These are phyloP conservation scores for Steinernema khuongi DNA, from an alignment of 1,140 invertebrate genomes.

Conservation along the genomic window DNA sequence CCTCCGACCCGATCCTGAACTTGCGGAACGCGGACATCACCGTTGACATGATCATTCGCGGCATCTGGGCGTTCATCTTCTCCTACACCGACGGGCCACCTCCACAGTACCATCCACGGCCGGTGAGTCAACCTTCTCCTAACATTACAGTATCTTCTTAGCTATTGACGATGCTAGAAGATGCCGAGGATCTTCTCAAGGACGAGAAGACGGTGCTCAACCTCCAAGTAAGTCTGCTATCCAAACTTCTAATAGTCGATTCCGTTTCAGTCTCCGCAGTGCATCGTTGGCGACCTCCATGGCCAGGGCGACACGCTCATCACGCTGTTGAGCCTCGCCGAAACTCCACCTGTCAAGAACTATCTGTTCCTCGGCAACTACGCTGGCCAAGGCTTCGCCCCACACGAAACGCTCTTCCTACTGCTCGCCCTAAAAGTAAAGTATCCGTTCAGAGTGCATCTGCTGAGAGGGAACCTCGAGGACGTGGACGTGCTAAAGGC, in stretches of 20 bases:
- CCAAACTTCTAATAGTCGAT: background rate
- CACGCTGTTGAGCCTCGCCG: background rate
- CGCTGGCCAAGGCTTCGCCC: background rate
- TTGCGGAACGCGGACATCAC: background rate
- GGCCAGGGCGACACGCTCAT: slow-evolving; percentile 11
- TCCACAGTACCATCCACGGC: background rate
- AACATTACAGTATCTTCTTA: background rate
- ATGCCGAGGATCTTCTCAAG: background rate
- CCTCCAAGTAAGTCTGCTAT: background rate
- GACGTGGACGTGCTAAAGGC: background rate
- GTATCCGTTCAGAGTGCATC: background rate
- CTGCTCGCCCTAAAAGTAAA: slow-evolving; percentile 62
- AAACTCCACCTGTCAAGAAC: slow-evolving; percentile 18
- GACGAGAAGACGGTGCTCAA: background rate
- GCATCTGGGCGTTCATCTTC: slow-evolving; percentile 9
- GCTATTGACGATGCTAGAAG: background rate
- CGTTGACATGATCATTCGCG: background rate
- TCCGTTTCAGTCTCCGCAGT: background rate
- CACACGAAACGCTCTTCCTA: background rate
- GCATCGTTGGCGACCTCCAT: background rate
- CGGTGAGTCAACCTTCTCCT: background rate
- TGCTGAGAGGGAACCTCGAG: background rate
- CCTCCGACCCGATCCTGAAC: background rate
- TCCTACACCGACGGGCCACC: slow-evolving; percentile 5
- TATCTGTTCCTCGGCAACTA: slow-evolving; percentile 44